phyloP scores from a whole-genome alignment of 2,797 vertebrate genomes.

The Rhinatrema bivittatum region DNA sequence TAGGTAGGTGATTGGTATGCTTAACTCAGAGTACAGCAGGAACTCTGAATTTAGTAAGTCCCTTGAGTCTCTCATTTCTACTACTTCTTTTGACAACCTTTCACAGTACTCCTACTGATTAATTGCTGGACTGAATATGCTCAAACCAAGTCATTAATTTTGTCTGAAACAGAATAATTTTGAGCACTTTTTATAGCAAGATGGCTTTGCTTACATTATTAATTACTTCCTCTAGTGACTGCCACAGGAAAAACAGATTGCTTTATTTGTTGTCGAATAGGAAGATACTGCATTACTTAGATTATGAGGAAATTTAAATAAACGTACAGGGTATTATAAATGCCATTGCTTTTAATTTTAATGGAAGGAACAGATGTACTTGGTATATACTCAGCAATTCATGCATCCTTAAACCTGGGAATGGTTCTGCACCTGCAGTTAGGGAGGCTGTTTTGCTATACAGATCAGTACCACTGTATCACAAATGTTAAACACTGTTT shows the following conservation, averaged over 20 bases:
- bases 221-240: constrained; percentile 18
- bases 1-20: neutral
- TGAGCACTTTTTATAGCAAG: constrained; percentile 12
- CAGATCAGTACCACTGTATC: too few species aligned
- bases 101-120: constrained; percentile 24
- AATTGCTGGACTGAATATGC: constrained; percentile 30
- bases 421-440: too few species aligned
- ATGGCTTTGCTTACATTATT: constrained; percentile 32
- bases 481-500: too few species aligned
- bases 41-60: constrained; percentile 17
- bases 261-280: neutral
- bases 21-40: neutral
- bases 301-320: neutral
- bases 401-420: too few species aligned
- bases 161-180: constrained; percentile 26
- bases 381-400: too few species aligned
- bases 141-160: constrained; percentile 38
- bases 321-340: neutral
- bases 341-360: neutral
- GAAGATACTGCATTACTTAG: neutral
- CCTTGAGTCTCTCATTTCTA: constrained; percentile 15
- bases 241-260: too few species aligned
- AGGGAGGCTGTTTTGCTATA: too few species aligned
- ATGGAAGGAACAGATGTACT: too few species aligned
- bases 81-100: constrained; percentile 12